Evolutionary conservation across 2,797 vertebrate species (phyloP).

Genomic region (Caiman crocodilus): DNA sequence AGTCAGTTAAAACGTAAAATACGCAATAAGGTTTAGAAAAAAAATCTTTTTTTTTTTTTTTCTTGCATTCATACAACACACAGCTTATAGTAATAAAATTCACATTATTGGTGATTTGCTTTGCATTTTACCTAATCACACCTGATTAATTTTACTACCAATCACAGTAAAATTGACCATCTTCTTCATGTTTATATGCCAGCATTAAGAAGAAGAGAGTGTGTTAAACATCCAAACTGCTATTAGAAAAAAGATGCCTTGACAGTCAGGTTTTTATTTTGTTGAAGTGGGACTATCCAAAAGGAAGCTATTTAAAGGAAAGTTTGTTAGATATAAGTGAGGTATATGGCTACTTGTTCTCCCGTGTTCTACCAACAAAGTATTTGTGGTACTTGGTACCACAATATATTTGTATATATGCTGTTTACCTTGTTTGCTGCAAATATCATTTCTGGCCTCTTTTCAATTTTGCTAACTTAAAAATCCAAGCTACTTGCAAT

Average conservation of each 20-base stretch:
- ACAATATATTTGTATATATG: fast-evolving
- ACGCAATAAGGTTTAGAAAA: neutral
- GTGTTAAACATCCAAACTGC: neutral
- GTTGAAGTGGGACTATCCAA: neutral
- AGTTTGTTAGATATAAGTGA: neutral
- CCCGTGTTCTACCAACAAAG: no score
- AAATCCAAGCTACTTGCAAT: constrained; percentile 21
- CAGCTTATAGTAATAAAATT: neutral
- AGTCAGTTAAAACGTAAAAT: neutral
- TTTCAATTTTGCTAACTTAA: neutral
- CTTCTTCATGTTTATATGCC: neutral
- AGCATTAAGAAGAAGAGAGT: neutral
- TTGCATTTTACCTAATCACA: neutral
- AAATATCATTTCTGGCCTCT: neutral
- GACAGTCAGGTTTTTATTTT: neutral
- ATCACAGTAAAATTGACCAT: neutral
- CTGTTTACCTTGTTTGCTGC: constrained; percentile 6
- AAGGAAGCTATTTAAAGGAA: neutral
- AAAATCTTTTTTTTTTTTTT: neutral
- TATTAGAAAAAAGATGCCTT: neutral
- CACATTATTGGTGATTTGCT: neutral
- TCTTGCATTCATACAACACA: neutral
- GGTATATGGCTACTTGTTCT: neutral
- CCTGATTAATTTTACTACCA: neutral
- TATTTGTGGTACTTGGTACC: fast-evolving